A percentile compares a stretch with the other conserved stretches of the same genome.
These are phyloP conservation scores for Solen grandis DNA, from an alignment of 1,140 invertebrate species.

Conservation along the genomic window DNA sequence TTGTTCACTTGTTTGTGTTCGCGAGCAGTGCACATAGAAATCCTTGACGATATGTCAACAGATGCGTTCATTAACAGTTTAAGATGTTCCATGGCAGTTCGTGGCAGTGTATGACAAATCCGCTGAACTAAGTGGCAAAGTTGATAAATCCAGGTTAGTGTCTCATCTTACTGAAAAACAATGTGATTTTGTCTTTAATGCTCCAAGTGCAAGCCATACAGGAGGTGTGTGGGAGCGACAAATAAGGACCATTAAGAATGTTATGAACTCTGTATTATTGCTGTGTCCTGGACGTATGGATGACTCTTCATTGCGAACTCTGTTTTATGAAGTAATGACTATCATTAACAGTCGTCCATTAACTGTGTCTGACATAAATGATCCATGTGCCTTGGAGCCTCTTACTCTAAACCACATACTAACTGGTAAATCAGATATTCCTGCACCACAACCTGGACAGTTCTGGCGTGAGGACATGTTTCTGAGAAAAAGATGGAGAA, in stretches of 20 bases:
- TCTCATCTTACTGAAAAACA: slow-evolving; percentile 10
- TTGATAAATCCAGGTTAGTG: not conserved
- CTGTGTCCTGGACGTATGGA: slow-evolving; percentile 48
- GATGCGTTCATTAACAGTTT: slow-evolving; percentile 64
- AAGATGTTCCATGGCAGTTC: slow-evolving; percentile 53
- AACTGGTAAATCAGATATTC: slow-evolving; percentile 53
- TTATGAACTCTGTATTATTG: slow-evolving; percentile 31
- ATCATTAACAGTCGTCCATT: slow-evolving; percentile 62
- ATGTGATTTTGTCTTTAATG: slow-evolving; percentile 54
- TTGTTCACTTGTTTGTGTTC: slow-evolving; percentile 61
- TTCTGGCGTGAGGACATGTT: slow-evolving; percentile 55
- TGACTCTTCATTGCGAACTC: slow-evolving; percentile 53
- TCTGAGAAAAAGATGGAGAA: slow-evolving; percentile 58
- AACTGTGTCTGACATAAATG: slow-evolving; percentile 50
- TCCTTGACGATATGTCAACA: slow-evolving; percentile 58
- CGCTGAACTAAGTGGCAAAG: slow-evolving; percentile 41
- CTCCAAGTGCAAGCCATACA: slow-evolving; percentile 53
- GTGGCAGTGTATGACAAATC: slow-evolving; percentile 55
- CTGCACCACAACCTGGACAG: slow-evolving; percentile 51
- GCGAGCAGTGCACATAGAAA: slow-evolving; percentile 64
- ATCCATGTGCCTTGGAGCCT: slow-evolving; percentile 51
- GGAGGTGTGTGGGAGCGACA: slow-evolving; percentile 64
- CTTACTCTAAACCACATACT: slow-evolving; percentile 62
- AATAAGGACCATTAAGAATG: slow-evolving; percentile 56
- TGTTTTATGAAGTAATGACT: slow-evolving; percentile 60